Percentiles rank a stretch among this genome's conserved stretches.
Evolutionary conservation across 2,888 invertebrate genomes (phyloP).

Genomic region (Tiliacea aurago): DNA sequence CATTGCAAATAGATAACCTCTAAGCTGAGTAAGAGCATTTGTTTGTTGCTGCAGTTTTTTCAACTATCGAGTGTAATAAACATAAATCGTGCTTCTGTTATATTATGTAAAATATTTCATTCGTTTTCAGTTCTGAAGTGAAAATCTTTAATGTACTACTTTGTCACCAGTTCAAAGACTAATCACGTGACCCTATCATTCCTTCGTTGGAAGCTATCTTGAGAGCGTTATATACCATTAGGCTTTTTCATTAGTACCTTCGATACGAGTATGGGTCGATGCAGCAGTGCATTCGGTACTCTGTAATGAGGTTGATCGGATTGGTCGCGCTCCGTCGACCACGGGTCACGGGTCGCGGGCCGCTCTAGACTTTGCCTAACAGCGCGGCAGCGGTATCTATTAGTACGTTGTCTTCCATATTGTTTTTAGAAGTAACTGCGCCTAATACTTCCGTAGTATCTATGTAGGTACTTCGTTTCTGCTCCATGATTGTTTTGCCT

Average conservation of each 20-base stretch:
- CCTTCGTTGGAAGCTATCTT: background rate
- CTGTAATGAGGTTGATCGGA: slow-evolving; percentile 82
- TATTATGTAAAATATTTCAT: slow-evolving; percentile 6
- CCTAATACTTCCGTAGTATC: slow-evolving; percentile 16
- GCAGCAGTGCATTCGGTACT: slow-evolving; percentile 58
- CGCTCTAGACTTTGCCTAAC: slow-evolving; percentile 67
- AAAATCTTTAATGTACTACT: slow-evolving; percentile 11
- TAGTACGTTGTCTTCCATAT: slow-evolving; percentile 59
- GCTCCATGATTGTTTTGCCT: slow-evolving; percentile 31
- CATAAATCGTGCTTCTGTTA: background rate
- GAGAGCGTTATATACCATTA: slow-evolving; percentile 9
- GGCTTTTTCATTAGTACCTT: slow-evolving; percentile 26
- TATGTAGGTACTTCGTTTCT: slow-evolving; percentile 12
- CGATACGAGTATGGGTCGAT: slow-evolving; percentile 25
- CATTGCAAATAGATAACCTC: background rate
- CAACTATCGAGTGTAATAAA: background rate
- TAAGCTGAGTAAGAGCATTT: background rate
- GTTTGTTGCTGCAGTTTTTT: background rate
- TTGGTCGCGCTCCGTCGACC: slow-evolving; percentile 80
- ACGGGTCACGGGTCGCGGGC: slow-evolving; percentile 79
- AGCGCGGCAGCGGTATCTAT: slow-evolving; percentile 54
- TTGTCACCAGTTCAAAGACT: slow-evolving; percentile 3
- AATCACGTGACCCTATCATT: slow-evolving; percentile 22
- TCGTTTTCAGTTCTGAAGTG: background rate
- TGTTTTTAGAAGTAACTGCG: slow-evolving; percentile 46